These are phyloP conservation scores for Percopsis omiscomaycus DNA, from an alignment of 2,797 vertebrate genomes.

Conservation along the genomic window DNA sequence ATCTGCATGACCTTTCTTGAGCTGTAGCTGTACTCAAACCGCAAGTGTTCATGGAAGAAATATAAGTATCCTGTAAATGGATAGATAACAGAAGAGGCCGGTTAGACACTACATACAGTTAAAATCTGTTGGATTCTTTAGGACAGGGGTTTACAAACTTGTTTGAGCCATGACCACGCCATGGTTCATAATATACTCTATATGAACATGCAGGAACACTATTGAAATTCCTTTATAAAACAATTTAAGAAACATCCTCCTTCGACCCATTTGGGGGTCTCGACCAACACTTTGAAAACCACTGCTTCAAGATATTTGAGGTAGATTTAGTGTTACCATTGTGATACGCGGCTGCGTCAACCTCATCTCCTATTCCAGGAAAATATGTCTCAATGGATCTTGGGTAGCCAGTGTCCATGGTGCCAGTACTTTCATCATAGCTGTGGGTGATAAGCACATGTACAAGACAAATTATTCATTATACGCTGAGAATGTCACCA, in stretches of 20 bases:
- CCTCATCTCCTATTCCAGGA: constrained; percentile 86
- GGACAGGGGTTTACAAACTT: neutral
- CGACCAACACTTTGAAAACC: too few relatives aligned
- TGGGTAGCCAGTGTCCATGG: constrained; percentile 87
- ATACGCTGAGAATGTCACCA: too few relatives aligned
- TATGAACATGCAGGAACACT: neutral
- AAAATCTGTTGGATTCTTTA: neutral
- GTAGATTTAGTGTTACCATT: constrained; percentile 77
- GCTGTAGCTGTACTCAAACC: constrained; percentile 90
- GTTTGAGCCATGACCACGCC: neutral
- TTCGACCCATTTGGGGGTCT: neutral
- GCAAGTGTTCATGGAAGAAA: constrained; percentile 84
- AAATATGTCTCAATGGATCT: constrained; percentile 84
- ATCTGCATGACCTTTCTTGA: constrained; percentile 83
- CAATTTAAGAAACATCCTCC: neutral
- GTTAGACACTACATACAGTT: too few relatives aligned
- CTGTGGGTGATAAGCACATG: constrained; percentile 64
- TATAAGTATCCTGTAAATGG: constrained; percentile 83
- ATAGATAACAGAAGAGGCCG: constrained; percentile 23
- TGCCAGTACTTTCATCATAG: constrained; percentile 81
- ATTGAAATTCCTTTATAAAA: neutral
- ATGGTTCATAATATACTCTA: too few relatives aligned
- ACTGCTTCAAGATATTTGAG: neutral
- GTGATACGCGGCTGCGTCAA: constrained; percentile 87
- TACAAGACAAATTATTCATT: neutral